phyloP scores from a whole-genome alignment of 53 echinoderm and acorn worm genomes.

The Actinopyga echinites region DNA sequence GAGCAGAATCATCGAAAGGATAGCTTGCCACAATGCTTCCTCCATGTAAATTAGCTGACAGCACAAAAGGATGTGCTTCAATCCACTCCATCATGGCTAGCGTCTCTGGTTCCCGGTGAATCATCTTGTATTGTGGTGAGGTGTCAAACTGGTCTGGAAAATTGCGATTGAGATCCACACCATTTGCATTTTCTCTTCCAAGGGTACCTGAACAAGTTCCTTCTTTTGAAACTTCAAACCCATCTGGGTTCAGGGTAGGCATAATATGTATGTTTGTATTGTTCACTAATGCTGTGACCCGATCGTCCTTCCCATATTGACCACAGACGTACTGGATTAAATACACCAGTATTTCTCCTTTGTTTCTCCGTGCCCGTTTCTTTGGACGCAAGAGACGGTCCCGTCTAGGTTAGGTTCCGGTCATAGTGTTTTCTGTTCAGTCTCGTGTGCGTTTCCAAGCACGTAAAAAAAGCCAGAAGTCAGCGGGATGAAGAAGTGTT shows the following conservation, averaged over 20 bases:
- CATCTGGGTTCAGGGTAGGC: conserved; percentile 97
- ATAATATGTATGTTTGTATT: conserved; percentile 83
- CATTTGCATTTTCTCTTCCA: conserved; percentile 71
- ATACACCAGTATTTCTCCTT: conserved; percentile 83
- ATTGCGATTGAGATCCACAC: conserved; percentile 80
- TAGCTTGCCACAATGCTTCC: conserved; percentile 98
- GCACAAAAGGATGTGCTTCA: conserved; percentile 83
- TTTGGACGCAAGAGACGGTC: no score
- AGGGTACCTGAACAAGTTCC: conserved; percentile 54
- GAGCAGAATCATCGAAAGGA: conserved; percentile 75
- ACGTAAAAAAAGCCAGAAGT: no score
- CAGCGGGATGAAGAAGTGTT: no score
- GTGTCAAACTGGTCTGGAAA: conserved; percentile 91
- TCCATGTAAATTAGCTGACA: conserved; percentile 92
- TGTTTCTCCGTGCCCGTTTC: no score
- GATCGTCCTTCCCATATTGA: conserved; percentile 73
- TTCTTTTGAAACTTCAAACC: conserved; percentile 70
- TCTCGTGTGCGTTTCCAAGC: no score
- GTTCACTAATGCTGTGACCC: conserved; percentile 72
- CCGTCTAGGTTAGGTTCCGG: no score
- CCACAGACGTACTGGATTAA: conserved; percentile 85
- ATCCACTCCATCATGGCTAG: conserved; percentile 83
- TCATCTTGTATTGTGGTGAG: conserved; percentile 2
- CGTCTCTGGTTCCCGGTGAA: conserved; percentile 66
- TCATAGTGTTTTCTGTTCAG: no score